Evolutionary conservation across 2,113 vertebrate genomes (phyloP).

Genomic region (Octodon degus): DNA sequence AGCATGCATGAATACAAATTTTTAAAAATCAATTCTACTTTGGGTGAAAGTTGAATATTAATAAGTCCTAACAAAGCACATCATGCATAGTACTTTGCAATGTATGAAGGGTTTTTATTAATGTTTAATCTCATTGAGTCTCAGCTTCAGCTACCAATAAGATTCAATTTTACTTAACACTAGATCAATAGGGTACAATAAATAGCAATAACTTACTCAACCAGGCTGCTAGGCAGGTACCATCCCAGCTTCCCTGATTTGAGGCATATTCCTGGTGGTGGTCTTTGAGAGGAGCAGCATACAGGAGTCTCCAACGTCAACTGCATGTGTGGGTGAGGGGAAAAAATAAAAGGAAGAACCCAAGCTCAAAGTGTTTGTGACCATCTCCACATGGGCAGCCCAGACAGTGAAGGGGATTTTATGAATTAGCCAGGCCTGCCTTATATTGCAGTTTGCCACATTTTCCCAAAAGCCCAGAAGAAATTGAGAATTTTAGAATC

Average conservation of each 20-base stretch:
- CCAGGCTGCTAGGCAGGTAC: background rate
- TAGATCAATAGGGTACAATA: constrained; percentile 41
- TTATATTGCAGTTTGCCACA: background rate
- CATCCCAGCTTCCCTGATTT: background rate
- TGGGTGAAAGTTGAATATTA: constrained; percentile 75
- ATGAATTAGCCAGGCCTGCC: background rate
- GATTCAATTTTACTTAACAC: constrained; percentile 46
- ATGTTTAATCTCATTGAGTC: constrained; percentile 47
- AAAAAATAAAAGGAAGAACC: background rate
- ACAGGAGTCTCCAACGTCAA: background rate
- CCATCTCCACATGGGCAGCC: background rate
- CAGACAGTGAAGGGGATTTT: background rate
- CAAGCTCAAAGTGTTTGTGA: background rate
- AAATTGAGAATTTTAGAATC: constrained; percentile 10
- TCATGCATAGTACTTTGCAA: constrained; percentile 55
- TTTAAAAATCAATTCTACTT: constrained; percentile 73
- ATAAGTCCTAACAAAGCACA: constrained; percentile 66
- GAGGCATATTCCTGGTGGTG: background rate
- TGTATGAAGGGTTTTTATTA: background rate
- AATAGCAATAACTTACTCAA: constrained; percentile 6
- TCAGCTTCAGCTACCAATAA: constrained; percentile 58
- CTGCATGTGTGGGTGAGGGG: background rate
- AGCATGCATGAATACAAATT: constrained; percentile 63
- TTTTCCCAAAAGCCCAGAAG: background rate
- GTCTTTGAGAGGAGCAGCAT: background rate